Base-by-base conservation (phyloP, 2,888 invertebrate genomes). In the Spodoptera exigua region DNA sequence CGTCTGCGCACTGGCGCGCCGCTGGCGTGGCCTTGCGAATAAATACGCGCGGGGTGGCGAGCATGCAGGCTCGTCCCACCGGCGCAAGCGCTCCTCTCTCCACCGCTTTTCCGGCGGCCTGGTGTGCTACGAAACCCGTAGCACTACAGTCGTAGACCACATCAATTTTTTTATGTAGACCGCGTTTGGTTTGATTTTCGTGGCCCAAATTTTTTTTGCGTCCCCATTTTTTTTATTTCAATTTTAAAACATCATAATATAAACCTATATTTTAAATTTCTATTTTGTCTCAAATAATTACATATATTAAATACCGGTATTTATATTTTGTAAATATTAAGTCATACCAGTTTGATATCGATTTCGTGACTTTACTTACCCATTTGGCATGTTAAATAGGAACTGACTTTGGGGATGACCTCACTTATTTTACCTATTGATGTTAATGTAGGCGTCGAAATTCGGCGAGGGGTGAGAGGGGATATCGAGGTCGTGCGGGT, bases 1-100 rank as follows among this genome's bases (percentile, higher is more conserved):
- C 90, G 90, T 89, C 79, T 90, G 92, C 90, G 89, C 91, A 93
- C 93, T 93, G 94, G 89, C 89, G 87, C 79, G 90, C 82, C 87
- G 89, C 90, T 87, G 87, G 87, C 79, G 87, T 93, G 93, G 93
- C 94, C 94, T 94, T 94, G 94, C 93, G 84, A 91, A 93, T 94
- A 94, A 94, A 94, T 94, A 90, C 51, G 59, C 63, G 62, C 84
- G 79, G 87, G 89, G 90, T 86, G 89, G 86, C 80, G 82, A 88
- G 85, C 84, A 83, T 72, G 81, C 89, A 83, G 88, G 91, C 80
- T 88, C 90, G 84, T 87, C 90, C 92, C 88, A 91, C 89, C 85
- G 84, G 80, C 85, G 77, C 76, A 75, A 71, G 80, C 83, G 87
- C 89, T 89, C 90, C 90, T 89, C 89, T 89, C 90, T 88, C 87